Evolutionary conservation across 2,888 invertebrate genomes (phyloP), one percentile per base, ranked within the genome.

Genomic region (Chaetoderma sp.): DNA sequence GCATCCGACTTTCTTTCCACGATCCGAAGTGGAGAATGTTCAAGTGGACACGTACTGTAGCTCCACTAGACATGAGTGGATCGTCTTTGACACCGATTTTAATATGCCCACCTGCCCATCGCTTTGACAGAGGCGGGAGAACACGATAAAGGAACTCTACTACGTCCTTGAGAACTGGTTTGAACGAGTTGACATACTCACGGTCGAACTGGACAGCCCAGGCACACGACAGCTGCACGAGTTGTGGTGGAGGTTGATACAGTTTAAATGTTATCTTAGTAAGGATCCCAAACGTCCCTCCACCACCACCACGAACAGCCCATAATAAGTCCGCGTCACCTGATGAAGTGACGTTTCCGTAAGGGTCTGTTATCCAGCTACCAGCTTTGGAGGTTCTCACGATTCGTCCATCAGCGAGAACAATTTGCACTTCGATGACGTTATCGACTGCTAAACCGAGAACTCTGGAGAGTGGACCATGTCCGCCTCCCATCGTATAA

Each of bases 401-500:
- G 52, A 28, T 28, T 16, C 16, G 16, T 2, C 52, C 30, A 30
- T 52, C 52, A 30, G 52, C n/a, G n/a, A 52, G 52, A n/a, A 52
- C 16, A 2, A 52, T 3, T 4, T 16, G 4, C 6, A 52, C n/a
- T 32, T 23, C 21, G 2, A 52, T 30, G 21, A 30, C 52, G 28
- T 52, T 52, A 30, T 52, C 52, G 13, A 52, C 52, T 4, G 28
- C 52, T n/a, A 52, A 33, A 10, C 52, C 52, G 2, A 52, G 32
- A 8, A 2, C 32, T 52, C 52, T 52, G 16, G 52, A 21, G 16
- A 52, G n/a, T 1, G 52, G 52, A 21, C 52, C 32, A 8, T 52
- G 23, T 2, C 52, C 52, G 4, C 52, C 52, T 2, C n/a, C 52
- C 30, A 13, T 32, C 4, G 2, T 32, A 33, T 18, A 52, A 4